Percentiles rank a stretch among this genome's conserved stretches.
These are phyloP conservation scores for Pinna nobilis DNA, from an alignment of 1,140 invertebrate species.

Conservation along the genomic window DNA sequence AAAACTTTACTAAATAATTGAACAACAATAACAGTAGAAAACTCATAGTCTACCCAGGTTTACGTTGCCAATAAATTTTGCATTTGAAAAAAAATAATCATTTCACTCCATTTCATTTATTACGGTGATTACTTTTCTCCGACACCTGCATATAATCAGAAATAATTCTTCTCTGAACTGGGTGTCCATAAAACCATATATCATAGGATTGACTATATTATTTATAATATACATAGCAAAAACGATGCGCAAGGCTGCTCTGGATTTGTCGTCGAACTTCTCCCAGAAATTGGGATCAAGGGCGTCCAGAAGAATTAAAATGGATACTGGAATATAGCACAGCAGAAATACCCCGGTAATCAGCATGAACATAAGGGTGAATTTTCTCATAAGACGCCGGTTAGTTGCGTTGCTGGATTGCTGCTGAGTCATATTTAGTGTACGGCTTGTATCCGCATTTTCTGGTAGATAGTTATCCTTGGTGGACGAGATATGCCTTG, in stretches of 20 bases:
- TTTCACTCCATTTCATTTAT: no score
- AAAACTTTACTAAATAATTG: no score
- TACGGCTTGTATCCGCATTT: slow-evolving; percentile 4
- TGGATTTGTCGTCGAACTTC: not conserved
- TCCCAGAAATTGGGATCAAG: slow-evolving; percentile 27
- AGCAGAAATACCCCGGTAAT: slow-evolving; percentile 33
- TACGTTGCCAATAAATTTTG: no score
- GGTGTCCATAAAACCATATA: no score
- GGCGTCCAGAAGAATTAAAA: slow-evolving; percentile 30
- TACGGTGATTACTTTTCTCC: no score
- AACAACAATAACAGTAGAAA: no score
- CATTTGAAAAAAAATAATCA: no score
- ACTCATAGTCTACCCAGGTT: no score
- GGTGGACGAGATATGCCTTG: not conserved
- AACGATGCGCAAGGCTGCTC: slow-evolving; percentile 18
- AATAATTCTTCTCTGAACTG: no score
- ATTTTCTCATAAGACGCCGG: no score
- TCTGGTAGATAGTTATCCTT: not conserved
- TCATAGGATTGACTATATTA: slow-evolving; percentile 28
- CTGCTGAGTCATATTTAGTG: not conserved
- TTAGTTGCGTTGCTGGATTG: slow-evolving; percentile 36
- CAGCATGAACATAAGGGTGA: slow-evolving; percentile 43
- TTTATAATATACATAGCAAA: slow-evolving; percentile 31
- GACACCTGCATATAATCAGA: no score
- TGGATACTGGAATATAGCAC: slow-evolving; percentile 26